Evolutionary conservation across 2,113 vertebrate species (phyloP).

Genomic region (Acinonyx jubatus): DNA sequence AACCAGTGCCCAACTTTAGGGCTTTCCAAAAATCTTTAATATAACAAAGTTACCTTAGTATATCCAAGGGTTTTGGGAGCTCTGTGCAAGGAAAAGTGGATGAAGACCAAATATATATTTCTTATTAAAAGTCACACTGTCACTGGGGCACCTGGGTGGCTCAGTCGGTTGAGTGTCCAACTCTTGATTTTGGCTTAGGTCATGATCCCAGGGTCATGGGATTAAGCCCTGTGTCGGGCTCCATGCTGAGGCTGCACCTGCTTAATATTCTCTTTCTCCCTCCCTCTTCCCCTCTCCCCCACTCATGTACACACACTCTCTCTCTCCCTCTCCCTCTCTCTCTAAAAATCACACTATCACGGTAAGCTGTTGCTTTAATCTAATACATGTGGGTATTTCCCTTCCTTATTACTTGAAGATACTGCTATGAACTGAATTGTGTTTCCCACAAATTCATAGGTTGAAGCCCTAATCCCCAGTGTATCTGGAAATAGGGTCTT

Average conservation of each 20-base stretch:
- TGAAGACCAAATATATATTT: neutral
- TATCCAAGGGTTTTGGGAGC: neutral
- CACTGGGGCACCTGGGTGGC: no score
- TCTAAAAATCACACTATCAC: neutral
- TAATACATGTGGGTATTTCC: neutral
- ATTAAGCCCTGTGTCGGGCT: no score
- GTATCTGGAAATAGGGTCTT: neutral
- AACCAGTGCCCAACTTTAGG: neutral
- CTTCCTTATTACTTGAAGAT: neutral
- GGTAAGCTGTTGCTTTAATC: neutral
- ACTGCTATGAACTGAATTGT: neutral
- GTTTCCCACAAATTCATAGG: neutral
- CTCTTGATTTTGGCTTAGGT: no score
- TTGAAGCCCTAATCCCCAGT: neutral
- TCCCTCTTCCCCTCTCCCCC: no score
- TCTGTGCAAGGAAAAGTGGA: neutral
- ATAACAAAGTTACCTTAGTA: neutral
- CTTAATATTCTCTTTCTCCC: no score
- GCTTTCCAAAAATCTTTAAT: neutral
- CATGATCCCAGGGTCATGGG: no score
- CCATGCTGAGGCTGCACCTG: no score
- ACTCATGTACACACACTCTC: no score
- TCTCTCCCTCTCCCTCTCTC: no score
- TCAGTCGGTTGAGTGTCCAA: no score
- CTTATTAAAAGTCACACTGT: neutral